Evolutionary conservation across 1,140 invertebrate genomes (phyloP).

Genomic region (Acromyrmex echinatior): DNA sequence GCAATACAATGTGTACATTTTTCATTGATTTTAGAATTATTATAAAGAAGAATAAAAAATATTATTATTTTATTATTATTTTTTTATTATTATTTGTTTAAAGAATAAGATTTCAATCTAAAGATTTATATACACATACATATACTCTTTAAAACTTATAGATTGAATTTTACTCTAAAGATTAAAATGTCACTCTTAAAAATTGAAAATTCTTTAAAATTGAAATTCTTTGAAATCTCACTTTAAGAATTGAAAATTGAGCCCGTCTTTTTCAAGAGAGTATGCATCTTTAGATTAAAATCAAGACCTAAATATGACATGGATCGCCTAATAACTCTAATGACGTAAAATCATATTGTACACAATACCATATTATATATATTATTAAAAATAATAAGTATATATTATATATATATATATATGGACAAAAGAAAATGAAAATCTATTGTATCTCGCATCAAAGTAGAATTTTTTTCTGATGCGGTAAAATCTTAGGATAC

Average conservation of each 20-base stretch:
- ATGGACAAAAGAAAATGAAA: constrained; percentile 66
- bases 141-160: too few relatives aligned
- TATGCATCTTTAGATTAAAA: constrained; percentile 22
- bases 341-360: constrained; percentile 77
- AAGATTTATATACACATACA: neutral
- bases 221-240: too few relatives aligned
- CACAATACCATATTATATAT: constrained; percentile 76
- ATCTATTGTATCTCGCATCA: constrained; percentile 70
- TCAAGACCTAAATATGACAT: constrained; percentile 61
- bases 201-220: too few relatives aligned
- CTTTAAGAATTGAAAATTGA: too few relatives aligned
- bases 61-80: constrained; percentile 21
- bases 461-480: constrained; percentile 75
- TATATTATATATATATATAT: constrained; percentile 70
- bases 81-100: constrained; percentile 22
- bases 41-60: neutral
- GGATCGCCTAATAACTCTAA: constrained; percentile 70
- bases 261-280: too few relatives aligned
- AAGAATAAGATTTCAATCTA: constrained; percentile 19
- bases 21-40: constrained; percentile 12
- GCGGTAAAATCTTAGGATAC: constrained; percentile 70
- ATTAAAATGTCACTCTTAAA: too few relatives aligned
- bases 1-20: constrained; percentile 4
- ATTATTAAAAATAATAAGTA: constrained; percentile 77
- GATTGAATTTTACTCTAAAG: too few relatives aligned